phyloP scores from a whole-genome alignment of 92 coral and sea anemone genomes.

The Muricea muricata region DNA sequence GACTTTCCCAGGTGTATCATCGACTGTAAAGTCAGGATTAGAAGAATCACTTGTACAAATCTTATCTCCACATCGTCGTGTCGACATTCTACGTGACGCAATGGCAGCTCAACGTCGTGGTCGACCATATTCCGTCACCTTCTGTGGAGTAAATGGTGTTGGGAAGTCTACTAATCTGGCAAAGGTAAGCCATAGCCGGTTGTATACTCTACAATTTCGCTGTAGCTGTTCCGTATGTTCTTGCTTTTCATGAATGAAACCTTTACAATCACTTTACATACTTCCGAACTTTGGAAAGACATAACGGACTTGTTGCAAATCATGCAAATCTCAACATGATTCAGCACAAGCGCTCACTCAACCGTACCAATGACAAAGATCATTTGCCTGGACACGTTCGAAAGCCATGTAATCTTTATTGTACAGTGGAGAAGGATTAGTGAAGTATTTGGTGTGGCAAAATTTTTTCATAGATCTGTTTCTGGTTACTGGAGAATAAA shows the following conservation, averaged over 20 bases:
- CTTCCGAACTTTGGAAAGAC: too few species aligned
- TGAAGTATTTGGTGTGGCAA: too few species aligned
- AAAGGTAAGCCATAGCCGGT: slow-evolving; percentile 61
- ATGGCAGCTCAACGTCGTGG: slow-evolving; percentile 89
- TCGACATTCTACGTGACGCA: slow-evolving; percentile 95
- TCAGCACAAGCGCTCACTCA: too few species aligned
- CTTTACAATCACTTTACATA: too few species aligned
- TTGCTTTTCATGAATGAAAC: too few species aligned
- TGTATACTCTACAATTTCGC: background rate
- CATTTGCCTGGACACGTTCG: too few species aligned
- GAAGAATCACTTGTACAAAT: slow-evolving; percentile 96
- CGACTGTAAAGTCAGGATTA: slow-evolving; percentile 91
- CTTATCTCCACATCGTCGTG: slow-evolving; percentile 87
- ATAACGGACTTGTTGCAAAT: too few species aligned
- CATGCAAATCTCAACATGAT: too few species aligned
- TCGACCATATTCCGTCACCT: slow-evolving; percentile 82
- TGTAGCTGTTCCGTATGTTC: background rate
- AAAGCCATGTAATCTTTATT: too few species aligned
- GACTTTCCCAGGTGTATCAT: slow-evolving; percentile 73
- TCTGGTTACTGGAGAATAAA: slow-evolving; percentile 94
- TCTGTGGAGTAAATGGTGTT: slow-evolving; percentile 98
- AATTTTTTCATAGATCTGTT: slow-evolving; percentile 75
- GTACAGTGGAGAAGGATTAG: too few species aligned
- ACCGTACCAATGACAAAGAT: too few species aligned
- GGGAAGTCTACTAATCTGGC: slow-evolving; percentile 97